Base-by-base conservation (phyloP, 1,140 invertebrate genomes). In the Limonius californicus region DNA sequence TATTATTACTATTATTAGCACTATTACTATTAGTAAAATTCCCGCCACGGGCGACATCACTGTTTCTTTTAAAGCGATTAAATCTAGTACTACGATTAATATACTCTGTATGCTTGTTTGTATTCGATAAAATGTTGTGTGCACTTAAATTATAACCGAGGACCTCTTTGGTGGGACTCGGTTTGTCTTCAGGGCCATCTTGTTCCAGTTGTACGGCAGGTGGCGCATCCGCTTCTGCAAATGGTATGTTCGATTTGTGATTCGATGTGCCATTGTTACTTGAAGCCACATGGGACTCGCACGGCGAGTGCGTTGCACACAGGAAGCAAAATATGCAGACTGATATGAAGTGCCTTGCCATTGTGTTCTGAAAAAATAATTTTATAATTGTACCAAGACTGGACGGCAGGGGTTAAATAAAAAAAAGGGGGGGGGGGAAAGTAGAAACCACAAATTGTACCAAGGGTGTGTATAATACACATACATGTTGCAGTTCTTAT, bases 281-380 rank as follows among this genome's bases (percentile, higher is more conserved):
- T 16, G 8, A 11, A 19, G 2, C 45, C 50, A 78, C 80, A 74
- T 82, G 88, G 70, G 81, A 86, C 23, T 82, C 84, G 70, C 89
- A 90, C 1, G 85, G 83, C 39, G 82, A 83, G 63, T 89, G 88
- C 42, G 87, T 83, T 9, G 88, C 87, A 72, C 88, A 90, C 1
- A 91, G 75, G 32, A 90, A 81, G 73, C 89, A 91, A 67, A 91
- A 87, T 74, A 90, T 85, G 68, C 88, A 90, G 18, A 91, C 87
- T 12, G 87, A 88, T 65, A 55, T 55, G 20, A 32, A 55, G 18
- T 55, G 21, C 16, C 30, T 55, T 16, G 20, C 21, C 27, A 55
- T 55, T 27, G 30, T 55, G 30, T 27, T 14, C 45, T 50, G 45
- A 7, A 50, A 50, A 16, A 50, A 27, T 9, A 27, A 3, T 27